Percentiles rank a stretch among this genome's conserved stretches.
phyloP scores from a whole-genome alignment of 2,888 invertebrate genomes.

The Mythimna pallens region DNA sequence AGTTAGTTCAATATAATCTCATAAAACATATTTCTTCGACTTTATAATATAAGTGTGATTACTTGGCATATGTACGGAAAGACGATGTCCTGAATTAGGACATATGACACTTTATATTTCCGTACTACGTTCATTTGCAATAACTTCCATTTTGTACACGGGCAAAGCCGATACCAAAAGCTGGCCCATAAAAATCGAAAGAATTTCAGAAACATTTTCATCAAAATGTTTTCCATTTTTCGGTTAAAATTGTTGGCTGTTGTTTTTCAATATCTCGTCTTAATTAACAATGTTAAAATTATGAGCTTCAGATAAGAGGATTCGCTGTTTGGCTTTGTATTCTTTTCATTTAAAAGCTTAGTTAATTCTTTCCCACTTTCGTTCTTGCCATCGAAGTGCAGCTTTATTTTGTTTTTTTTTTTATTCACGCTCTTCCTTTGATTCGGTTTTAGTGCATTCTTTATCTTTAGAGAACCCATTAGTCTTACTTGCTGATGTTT shows the following conservation, averaged over 20 bases:
- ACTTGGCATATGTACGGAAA: too few species aligned
- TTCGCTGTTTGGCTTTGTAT: constrained; percentile 25
- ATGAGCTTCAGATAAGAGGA: constrained; percentile 22
- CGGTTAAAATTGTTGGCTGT: constrained; percentile 26
- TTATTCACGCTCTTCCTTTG: background rate
- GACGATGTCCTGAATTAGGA: background rate
- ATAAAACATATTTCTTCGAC: too few species aligned
- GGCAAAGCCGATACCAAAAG: background rate
- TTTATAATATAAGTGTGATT: too few species aligned
- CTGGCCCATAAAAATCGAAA: background rate
- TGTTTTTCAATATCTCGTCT: constrained; percentile 51
- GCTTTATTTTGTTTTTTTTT: background rate
- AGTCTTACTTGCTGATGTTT: too few species aligned
- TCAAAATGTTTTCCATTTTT: constrained; percentile 6
- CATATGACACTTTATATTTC: background rate
- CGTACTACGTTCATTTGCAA: background rate
- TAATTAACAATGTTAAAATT: constrained; percentile 42
- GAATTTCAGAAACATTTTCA: constrained; percentile 5
- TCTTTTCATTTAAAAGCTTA: constrained; percentile 1
- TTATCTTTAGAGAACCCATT: too few species aligned
- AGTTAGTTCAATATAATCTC: too few species aligned
- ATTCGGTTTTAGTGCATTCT: too few species aligned
- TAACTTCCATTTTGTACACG: background rate
- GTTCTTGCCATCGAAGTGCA: background rate
- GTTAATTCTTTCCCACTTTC: background rate